Evolutionary conservation across 2,888 invertebrate species (phyloP).

Genomic region (Drosophila anomelani): DNA sequence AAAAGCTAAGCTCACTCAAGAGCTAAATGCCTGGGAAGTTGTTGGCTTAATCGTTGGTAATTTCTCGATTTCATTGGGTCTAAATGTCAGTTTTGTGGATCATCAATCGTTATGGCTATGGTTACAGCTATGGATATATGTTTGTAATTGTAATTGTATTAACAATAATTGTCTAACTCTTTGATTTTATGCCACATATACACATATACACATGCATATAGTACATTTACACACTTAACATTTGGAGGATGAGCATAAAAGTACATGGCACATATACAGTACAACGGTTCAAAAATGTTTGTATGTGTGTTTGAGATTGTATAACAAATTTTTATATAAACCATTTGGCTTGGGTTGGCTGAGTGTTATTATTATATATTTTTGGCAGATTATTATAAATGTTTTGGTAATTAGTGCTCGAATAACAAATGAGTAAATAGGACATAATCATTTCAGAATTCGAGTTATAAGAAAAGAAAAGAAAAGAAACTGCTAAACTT

Average conservation of each 20-base stretch:
- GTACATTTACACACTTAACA: conserved; percentile 40
- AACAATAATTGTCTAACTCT: background rate
- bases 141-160: background rate
- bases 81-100: conserved; percentile 6
- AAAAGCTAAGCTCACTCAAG: conserved; percentile 8
- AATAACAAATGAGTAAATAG: conserved; percentile 7
- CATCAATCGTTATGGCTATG: conserved; percentile 15
- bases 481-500: background rate
- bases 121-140: conserved; percentile 5
- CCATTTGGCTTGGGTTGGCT: background rate
- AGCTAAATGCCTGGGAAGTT: conserved; percentile 4
- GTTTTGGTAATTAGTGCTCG: background rate
- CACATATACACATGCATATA: conserved; percentile 5
- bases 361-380: background rate
- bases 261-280: conserved; percentile 1
- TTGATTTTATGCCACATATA: conserved; percentile 17
- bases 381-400: conserved; percentile 12
- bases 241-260: conserved; percentile 27
- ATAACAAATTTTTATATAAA: conserved; percentile 4
- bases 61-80: background rate
- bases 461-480: background rate
- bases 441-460: too few relatives aligned
- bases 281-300: conserved; percentile 18
- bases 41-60: conserved; percentile 22
- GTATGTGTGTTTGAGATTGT: background rate